Base-by-base conservation (phyloP, 1,140 invertebrate genomes). In the Bilobella aurantiaca region DNA sequence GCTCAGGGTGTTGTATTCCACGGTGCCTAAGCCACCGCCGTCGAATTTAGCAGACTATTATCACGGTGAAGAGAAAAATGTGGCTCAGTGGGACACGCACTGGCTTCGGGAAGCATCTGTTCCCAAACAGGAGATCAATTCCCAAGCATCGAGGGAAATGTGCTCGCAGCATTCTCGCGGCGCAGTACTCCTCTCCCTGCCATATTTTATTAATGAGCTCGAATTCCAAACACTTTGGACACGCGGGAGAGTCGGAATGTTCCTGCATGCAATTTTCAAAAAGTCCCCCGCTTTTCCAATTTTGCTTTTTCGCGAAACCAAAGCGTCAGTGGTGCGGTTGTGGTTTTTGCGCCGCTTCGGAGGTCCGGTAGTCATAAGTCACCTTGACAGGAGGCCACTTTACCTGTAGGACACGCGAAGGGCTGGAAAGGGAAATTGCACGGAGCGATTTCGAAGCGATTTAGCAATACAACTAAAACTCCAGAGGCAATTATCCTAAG, bases 181-280 rank as follows among this genome's bases (percentile, higher is more conserved):
- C 8, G 37, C n/a, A n/a, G 37, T 12, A 53, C 49, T 23, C 12
- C 12, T 23, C 49, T 5, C 21, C 3, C 49, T 53, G 8, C 14
- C 49, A 53, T 53, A 53, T 53, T 53, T 53, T 53, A 53, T 53
- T 53, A 53, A 53, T 53, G 49, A 53, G 49, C 5, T 8, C n/a
- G 21, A 53, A 53, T 53, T 53, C 49, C 49, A 16, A 12, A 53
- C 49, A 53, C 49, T 23, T 53, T 23, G 12, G 12, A 23, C 14
- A 14, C 25, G 12, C 8, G 5, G 5, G 49, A 53, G 21, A 12
- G 3, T 18, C 37, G 8, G 37, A 8, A n/a, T 8, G 8, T 42
- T n/a, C 8, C 37, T 42, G 37, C 37, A n/a, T 42, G 37, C n/a
- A n/a, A n/a, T n/a, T n/a, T n/a, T n/a, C n/a, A n/a, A n/a, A n/a